Evolutionary conservation across 2,113 vertebrate genomes (phyloP).

Genomic region (Rhynchopsitta pachyrhyncha): DNA sequence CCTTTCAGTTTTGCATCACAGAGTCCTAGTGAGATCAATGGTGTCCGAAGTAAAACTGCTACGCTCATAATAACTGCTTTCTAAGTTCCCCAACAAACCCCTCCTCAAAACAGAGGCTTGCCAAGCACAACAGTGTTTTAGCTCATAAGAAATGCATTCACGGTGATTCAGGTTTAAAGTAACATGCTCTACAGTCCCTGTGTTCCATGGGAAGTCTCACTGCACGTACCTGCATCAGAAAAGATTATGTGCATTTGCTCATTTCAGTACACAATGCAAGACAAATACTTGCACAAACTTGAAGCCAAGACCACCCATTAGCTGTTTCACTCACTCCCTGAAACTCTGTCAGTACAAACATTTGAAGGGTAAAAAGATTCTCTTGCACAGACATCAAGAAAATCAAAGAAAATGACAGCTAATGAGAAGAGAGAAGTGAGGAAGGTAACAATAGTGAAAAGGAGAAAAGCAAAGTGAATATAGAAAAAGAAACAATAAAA

Average conservation of each 20-base stretch:
- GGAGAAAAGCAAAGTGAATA: not conserved
- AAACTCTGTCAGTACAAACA: not conserved
- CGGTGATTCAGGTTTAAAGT: not conserved
- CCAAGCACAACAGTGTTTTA: not conserved
- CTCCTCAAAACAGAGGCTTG: not conserved
- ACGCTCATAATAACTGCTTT: not conserved
- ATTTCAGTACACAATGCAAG: not conserved
- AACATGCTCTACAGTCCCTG: not conserved
- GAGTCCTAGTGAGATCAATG: not conserved
- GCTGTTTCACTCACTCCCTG: not conserved
- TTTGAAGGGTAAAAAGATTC: not conserved
- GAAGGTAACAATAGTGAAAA: not conserved
- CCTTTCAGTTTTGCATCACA: conserved; percentile 24
- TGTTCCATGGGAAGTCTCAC: not conserved
- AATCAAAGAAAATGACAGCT: not conserved
- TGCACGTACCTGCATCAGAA: not conserved
- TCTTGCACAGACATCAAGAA: not conserved
- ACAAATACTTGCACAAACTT: not conserved
- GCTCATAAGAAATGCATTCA: not conserved
- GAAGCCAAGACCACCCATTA: not conserved
- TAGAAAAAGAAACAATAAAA: not conserved
- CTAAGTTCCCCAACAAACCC: not conserved
- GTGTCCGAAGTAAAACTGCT: not conserved
- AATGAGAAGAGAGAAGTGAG: rapidly evolving
- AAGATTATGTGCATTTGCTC: not conserved